These are phyloP conservation scores for Epirrhoe tristata DNA, from an alignment of 2,888 invertebrate species.

Conservation along the genomic window DNA sequence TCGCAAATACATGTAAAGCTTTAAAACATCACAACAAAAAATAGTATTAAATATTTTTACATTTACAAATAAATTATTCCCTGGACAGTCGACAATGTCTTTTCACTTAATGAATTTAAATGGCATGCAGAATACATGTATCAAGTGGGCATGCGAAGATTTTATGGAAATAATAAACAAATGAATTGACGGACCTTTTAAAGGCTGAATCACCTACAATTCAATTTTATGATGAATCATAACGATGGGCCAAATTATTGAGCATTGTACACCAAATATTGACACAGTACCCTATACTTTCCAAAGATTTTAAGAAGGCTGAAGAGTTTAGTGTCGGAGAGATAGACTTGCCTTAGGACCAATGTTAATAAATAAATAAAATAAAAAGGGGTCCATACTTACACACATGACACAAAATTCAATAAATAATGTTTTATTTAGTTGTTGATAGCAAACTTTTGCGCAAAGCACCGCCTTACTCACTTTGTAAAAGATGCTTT, in stretches of 20 bases:
- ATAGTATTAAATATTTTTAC: conserved; percentile 11
- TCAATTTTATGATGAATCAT: not conserved
- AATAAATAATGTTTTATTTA: too few relatives aligned
- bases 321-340: too few relatives aligned
- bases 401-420: too few relatives aligned
- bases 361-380: too few relatives aligned
- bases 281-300: not conserved
- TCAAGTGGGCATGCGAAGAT: conserved; percentile 16
- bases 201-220: conserved; percentile 3
- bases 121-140: conserved; percentile 25
- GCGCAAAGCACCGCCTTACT: too few relatives aligned
- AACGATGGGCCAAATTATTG: not conserved
- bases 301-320: too few relatives aligned
- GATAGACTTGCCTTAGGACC: too few relatives aligned
- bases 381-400: too few relatives aligned
- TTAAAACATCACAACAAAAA: conserved; percentile 5
- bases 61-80: conserved; percentile 27
- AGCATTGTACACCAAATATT: not conserved
- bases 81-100: conserved; percentile 26
- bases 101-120: conserved; percentile 36
- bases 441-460: too few relatives aligned
- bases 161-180: conserved; percentile 23
- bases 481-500: too few relatives aligned
- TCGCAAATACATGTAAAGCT: not conserved
- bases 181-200: conserved; percentile 21